These are phyloP conservation scores for Phyllostomus discolor DNA, from an alignment of 2,113 vertebrate genomes.

Conservation along the genomic window DNA sequence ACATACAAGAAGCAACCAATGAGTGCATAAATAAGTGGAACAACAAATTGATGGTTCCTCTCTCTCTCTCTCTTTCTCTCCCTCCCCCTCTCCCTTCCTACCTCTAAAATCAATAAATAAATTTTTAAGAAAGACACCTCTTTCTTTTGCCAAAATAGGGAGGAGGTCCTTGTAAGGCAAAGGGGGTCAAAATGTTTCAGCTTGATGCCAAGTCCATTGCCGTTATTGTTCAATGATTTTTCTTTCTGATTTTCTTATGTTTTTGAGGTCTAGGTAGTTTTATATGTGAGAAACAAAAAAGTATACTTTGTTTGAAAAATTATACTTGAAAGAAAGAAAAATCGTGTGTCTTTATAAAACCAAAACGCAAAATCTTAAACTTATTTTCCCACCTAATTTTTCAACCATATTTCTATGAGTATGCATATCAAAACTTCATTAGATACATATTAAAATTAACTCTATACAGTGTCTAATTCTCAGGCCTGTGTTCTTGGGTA, in stretches of 20 bases:
- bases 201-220: neutral
- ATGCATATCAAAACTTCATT: neutral
- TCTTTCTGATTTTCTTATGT: neutral
- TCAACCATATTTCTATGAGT: neutral
- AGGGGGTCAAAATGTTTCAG: neutral
- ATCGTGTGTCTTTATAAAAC: neutral
- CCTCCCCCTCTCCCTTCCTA: no score
- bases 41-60: no score
- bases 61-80: no score
- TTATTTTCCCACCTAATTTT: neutral
- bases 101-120: no score
- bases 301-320: neutral
- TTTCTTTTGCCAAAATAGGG: neutral
- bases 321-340: neutral
- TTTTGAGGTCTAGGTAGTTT: neutral
- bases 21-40: no score
- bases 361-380: neutral
- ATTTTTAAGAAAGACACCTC: neutral
- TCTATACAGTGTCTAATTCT: neutral
- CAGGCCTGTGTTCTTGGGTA: neutral
- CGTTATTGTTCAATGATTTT: slow-evolving; percentile 10
- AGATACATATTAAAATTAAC: neutral
- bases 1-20: no score
- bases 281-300: neutral
- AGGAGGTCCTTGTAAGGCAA: neutral